Evolutionary conservation across 35 echinoderm and acorn worm genomes (phyloP).

Genomic region (Lytechinus variegatus): DNA sequence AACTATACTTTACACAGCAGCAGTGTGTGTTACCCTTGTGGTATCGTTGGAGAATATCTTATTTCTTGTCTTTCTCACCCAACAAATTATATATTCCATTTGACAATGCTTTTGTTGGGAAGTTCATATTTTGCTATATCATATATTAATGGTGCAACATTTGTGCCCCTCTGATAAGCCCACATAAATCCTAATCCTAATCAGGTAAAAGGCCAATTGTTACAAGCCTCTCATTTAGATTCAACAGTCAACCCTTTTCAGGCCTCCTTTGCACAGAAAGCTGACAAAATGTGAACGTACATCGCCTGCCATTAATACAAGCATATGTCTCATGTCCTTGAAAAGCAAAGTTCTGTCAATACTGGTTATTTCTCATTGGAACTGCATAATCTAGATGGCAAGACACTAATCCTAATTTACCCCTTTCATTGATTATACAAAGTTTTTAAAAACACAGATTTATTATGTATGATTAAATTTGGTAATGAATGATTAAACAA

Average conservation of each 20-base stretch:
- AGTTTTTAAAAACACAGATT: background rate
- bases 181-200: background rate
- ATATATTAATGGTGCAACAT: no score
- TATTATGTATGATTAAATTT: background rate
- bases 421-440: background rate
- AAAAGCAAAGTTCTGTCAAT: background rate
- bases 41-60: no score
- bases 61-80: no score
- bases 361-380: no score
- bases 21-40: no score
- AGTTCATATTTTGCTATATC: no score
- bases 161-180: no score
- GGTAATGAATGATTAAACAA: background rate
- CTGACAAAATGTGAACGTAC: background rate
- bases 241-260: background rate
- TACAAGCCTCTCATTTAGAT: background rate
- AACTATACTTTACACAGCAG: no score
- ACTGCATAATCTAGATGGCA: background rate
- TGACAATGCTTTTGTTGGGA: no score
- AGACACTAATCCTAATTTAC: background rate
- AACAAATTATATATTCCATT: no score
- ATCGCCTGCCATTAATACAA: background rate
- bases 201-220: background rate
- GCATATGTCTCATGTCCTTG: background rate
- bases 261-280: background rate